Base-by-base conservation (phyloP, 2,797 vertebrate genomes). In the Babyrousa celebensis region DNA sequence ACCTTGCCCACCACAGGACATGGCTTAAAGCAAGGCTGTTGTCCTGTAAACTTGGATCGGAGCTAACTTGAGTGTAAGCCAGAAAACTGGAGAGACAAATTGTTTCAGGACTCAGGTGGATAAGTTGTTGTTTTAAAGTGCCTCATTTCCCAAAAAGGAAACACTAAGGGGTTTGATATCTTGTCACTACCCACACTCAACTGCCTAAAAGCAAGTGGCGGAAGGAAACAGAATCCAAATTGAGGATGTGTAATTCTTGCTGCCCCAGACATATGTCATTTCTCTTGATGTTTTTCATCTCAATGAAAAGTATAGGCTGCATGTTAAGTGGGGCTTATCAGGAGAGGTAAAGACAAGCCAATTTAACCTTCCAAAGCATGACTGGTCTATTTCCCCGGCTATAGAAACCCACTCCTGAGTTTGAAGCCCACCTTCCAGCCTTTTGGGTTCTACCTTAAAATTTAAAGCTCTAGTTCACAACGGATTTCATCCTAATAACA, bases 141-240 rank as follows among this genome's bases (percentile, higher is more conserved):
- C 80, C 86, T 97, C 70, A 97, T 96, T 97, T 97, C 95, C 96
- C 97, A 97, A 96, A 97, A 97, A 96, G 96, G 95, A 98, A 98
- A 97, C 82, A 90, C 29, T 78, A 94, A 96, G 17, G 89, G 94
- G 80, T 87, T 93, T 93, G 94, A 16, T 97, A 96, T 85, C 60
- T 94, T 89, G 40, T 92, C 89, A 85, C 27, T 97, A 77, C 78
- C 93, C 85, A 25, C 1, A 92, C 82, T 87, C n/a, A 48, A 17
- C 0, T 88, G 93, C 84, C 74, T 93, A 92, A 96, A 94, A 96
- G 93, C 95, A 89, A 77, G 14, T 78, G 77, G 89, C 27, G 93
- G 89, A 75, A 27, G 77, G 71, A 97, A 86, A 91, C 36, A 75
- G 87, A 96, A 87, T 5, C n/a, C 83, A 79, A 84, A 96, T 14